A percentile compares a stretch with the other conserved stretches of the same genome.
Conservation (phyloP, 2,888 invertebrate genomes). For the Caenorhabditis sp. region DNA sequence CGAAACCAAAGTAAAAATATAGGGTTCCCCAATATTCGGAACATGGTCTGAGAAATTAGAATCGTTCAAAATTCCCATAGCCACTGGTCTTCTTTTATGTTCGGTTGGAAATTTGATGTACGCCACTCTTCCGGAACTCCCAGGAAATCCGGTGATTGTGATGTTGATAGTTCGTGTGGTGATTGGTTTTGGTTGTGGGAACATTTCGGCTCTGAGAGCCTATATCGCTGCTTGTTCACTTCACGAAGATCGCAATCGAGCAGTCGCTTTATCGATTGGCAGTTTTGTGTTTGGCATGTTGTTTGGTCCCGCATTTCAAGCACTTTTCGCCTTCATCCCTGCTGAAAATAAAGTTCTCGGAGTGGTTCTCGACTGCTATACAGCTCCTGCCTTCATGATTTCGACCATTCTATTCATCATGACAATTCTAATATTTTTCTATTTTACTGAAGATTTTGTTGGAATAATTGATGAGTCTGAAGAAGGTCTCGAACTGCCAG, state of each 20-base stretch:
- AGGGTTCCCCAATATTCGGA: conserved; percentile 44
- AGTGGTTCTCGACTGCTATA: conserved; percentile 40
- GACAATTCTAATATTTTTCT: conserved; percentile 28
- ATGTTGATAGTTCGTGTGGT: conserved; percentile 41
- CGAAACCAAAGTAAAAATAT: neutral
- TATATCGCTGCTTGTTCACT: conserved; percentile 38
- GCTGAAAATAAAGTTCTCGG: conserved; percentile 20
- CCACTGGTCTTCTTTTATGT: conserved; percentile 35
- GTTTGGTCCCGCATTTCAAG: conserved; percentile 37
- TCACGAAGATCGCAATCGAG: conserved; percentile 34
- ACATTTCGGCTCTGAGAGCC: conserved; percentile 36
- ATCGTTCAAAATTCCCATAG: conserved; percentile 34
- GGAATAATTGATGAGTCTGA: conserved; percentile 48
- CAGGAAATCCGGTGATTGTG: conserved; percentile 31
- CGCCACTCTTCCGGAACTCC: conserved; percentile 33
- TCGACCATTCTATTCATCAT: conserved; percentile 22
- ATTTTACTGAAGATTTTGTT: conserved; percentile 46
- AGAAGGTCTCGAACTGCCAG: conserved; percentile 35
- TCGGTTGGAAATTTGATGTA: conserved; percentile 37
- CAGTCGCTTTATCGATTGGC: conserved; percentile 40
- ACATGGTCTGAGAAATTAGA: conserved; percentile 41
- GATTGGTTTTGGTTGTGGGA: conserved; percentile 42
- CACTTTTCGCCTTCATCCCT: conserved; percentile 34
- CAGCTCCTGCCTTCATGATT: conserved; percentile 35
- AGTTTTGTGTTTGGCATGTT: conserved; percentile 41